These are phyloP conservation scores for Xanthorhoe designata DNA, from an alignment of 2,888 invertebrate species.

Conservation along the genomic window DNA sequence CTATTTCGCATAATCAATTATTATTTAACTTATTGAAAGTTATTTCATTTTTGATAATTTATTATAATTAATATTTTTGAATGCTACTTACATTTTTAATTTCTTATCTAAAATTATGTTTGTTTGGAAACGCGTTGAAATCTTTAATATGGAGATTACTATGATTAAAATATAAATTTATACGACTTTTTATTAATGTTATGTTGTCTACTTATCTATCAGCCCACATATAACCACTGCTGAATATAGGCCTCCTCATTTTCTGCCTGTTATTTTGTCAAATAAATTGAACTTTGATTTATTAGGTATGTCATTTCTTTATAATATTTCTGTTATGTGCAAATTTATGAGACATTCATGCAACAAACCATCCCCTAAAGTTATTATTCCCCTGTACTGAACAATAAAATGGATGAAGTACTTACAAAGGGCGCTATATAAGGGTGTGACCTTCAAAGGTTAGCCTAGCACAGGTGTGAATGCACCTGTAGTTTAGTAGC, in stretches of 20 bases:
- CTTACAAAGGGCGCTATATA: constrained; percentile 23
- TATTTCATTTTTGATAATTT: no score
- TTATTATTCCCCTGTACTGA: constrained; percentile 6
- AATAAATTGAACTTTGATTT: no score
- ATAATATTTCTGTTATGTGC: not conserved
- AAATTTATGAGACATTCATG: not conserved
- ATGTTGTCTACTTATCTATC: no score
- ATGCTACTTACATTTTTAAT: no score
- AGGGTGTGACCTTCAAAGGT: constrained; percentile 40
- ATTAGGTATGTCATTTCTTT: not conserved
- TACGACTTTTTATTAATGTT: not conserved
- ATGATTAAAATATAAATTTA: not conserved
- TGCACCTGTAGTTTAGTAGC: constrained; percentile 34
- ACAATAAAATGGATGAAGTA: constrained; percentile 9
- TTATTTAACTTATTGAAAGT: not conserved
- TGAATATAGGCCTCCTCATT: no score
- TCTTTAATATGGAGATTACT: constrained; percentile 67
- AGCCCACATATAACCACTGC: no score
- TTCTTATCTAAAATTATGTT: not conserved
- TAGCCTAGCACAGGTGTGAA: constrained; percentile 30
- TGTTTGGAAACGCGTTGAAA: constrained; percentile 68
- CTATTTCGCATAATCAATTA: not conserved
- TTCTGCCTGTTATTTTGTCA: no score
- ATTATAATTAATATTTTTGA: no score
- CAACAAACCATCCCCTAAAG: constrained; percentile 4